A percentile compares a stretch with the other conserved stretches of the same genome.
Evolutionary conservation across 2,888 invertebrate genomes (phyloP).

Genomic region (Limnephilus lunatus): DNA sequence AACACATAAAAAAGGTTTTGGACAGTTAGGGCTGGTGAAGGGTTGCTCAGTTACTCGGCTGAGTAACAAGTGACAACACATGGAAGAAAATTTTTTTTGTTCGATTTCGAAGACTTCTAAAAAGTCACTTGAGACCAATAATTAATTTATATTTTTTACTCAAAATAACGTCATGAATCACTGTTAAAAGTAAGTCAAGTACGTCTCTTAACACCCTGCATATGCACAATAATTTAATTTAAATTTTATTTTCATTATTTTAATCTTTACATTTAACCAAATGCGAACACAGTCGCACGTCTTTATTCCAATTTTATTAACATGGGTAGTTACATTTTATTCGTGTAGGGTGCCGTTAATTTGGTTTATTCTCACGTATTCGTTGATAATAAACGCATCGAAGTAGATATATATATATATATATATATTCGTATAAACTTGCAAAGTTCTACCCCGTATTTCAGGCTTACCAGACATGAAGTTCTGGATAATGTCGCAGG

Average conservation of each 20-base stretch:
- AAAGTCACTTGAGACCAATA: too few species aligned
- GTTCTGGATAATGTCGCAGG: not conserved
- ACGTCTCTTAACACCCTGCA: too few species aligned
- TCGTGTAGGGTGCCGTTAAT: not conserved
- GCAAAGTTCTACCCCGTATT: not conserved
- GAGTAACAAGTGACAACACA: too few species aligned
- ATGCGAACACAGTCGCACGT: not conserved
- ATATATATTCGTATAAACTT: not conserved
- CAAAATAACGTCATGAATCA: too few species aligned
- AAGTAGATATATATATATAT: not conserved
- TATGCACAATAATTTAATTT: too few species aligned
- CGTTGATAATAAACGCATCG: not conserved
- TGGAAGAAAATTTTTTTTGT: too few species aligned
- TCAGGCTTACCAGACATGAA: not conserved
- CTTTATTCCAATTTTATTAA: not conserved
- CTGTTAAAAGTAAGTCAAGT: too few species aligned
- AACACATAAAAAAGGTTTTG: too few species aligned
- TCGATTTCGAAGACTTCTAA: too few species aligned
- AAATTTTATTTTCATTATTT: not conserved
- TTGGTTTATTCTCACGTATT: not conserved
- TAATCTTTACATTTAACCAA: not conserved
- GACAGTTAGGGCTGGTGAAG: too few species aligned
- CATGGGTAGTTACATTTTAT: not conserved
- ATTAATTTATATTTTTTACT: too few species aligned
- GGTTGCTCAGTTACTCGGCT: too few species aligned